These are phyloP conservation scores for Zaprionus ghesquierei DNA, from an alignment of 1,140 invertebrate species.

Conservation along the genomic window DNA sequence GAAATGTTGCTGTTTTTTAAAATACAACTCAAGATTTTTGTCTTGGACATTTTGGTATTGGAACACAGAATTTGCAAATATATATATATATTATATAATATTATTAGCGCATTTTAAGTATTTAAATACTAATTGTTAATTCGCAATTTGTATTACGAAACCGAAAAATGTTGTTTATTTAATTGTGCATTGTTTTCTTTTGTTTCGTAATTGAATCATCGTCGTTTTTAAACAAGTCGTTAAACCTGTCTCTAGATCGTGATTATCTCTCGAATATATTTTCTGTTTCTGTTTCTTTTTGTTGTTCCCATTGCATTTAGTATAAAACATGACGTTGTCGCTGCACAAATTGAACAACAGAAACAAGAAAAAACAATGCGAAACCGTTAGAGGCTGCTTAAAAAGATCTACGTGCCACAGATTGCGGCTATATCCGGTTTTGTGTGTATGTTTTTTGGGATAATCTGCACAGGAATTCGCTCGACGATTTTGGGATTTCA, in stretches of 20 bases:
- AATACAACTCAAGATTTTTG: too few species aligned
- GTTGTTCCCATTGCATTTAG: slow-evolving; percentile 3
- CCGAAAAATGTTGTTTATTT: not conserved
- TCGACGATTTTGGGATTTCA: slow-evolving; percentile 1
- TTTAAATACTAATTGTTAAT: too few species aligned
- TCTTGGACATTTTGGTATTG: too few species aligned
- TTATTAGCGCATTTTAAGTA: not conserved
- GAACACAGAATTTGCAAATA: too few species aligned
- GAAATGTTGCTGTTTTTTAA: too few species aligned
- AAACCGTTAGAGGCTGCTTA: not conserved
- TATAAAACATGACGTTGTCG: slow-evolving; percentile 10
- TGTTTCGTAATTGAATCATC: slow-evolving; percentile 30
- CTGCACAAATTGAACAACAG: not conserved
- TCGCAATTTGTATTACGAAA: too few species aligned
- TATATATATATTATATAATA: too few species aligned
- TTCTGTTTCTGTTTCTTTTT: not conserved
- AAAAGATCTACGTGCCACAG: not conserved
- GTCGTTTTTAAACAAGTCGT: slow-evolving; percentile 19
- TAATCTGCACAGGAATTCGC: slow-evolving; percentile 1
- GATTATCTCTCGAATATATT: too few species aligned
- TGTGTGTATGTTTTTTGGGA: not conserved
- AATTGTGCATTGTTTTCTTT: not conserved
- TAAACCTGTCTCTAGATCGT: slow-evolving; percentile 29
- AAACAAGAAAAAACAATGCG: not conserved
- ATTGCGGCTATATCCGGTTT: not conserved